Percentiles rank a stretch among this genome's conserved stretches.
Conservation (phyloP, 2,113 vertebrate species). For the Taxidea taxus region DNA sequence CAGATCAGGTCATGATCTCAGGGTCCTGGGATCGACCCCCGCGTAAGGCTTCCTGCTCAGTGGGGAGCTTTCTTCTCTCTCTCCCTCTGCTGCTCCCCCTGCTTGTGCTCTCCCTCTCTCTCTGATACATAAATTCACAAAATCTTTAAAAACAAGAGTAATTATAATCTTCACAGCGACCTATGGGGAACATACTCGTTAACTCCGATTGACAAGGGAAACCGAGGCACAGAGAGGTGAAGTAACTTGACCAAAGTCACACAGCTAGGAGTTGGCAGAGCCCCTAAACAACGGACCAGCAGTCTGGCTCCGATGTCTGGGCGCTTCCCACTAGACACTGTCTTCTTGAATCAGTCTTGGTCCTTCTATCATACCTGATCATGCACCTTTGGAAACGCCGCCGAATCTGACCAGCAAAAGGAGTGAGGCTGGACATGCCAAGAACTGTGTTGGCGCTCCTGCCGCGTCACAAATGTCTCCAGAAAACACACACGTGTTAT, state of each 20-base stretch:
- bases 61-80: too few species aligned
- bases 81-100: too few species aligned
- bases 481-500: background rate
- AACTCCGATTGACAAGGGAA: background rate
- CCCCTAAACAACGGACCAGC: too few species aligned
- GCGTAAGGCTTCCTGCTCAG: too few species aligned
- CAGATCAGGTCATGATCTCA: too few species aligned
- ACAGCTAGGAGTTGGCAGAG: background rate
- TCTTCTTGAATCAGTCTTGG: background rate
- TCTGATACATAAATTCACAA: too few species aligned
- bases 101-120: too few species aligned
- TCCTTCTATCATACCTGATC: background rate
- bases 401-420: background rate
- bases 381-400: accelerated
- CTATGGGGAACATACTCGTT: background rate
- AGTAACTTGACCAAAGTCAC: background rate
- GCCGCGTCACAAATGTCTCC: background rate
- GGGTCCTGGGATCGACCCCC: too few species aligned
- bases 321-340: background rate
- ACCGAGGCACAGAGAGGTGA: background rate
- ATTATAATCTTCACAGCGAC: background rate
- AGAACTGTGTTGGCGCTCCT: background rate
- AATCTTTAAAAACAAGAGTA: too few species aligned
- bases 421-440: background rate
- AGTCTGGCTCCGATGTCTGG: background rate